phyloP scores from a whole-genome alignment of 1,140 invertebrate genomes.

The Trichoplusia ni region DNA sequence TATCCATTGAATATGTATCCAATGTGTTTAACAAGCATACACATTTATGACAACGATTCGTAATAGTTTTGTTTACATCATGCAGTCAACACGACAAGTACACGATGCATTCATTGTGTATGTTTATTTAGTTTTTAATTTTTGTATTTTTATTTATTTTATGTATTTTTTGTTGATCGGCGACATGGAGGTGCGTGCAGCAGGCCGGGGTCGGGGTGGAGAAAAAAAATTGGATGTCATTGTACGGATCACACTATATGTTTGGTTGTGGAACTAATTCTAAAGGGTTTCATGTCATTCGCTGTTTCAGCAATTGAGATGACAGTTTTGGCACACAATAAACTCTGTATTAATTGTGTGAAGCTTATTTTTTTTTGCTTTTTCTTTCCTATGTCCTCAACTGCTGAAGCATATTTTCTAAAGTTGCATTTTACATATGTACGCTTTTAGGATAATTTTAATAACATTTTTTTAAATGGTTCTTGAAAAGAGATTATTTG shows the following conservation, averaged over 20 bases:
- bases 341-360: neutral
- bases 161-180: slow-evolving; percentile 64
- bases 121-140: slow-evolving; percentile 52
- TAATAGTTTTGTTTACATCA: slow-evolving; percentile 66
- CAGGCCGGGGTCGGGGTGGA: slow-evolving; percentile 70
- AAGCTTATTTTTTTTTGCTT: too few relatives aligned
- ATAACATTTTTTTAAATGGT: slow-evolving; percentile 47
- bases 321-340: neutral
- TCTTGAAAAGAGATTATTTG: slow-evolving; percentile 70
- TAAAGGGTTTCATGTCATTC: slow-evolving; percentile 48
- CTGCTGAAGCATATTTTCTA: slow-evolving; percentile 54
- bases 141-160: slow-evolving; percentile 41
- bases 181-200: slow-evolving; percentile 69
- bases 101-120: slow-evolving; percentile 76
- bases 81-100: slow-evolving; percentile 74
- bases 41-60: slow-evolving; percentile 67
- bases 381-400: slow-evolving; percentile 36
- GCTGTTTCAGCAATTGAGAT: slow-evolving; percentile 48
- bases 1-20: slow-evolving; percentile 49
- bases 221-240: slow-evolving; percentile 79
- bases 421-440: slow-evolving; percentile 65
- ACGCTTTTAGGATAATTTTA: slow-evolving; percentile 61
- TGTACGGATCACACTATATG: slow-evolving; percentile 74
- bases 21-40: slow-evolving; percentile 68
- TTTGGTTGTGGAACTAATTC: slow-evolving; percentile 63